Base-by-base conservation (phyloP, 1,140 invertebrate genomes). In the Aradophagus sp. region DNA sequence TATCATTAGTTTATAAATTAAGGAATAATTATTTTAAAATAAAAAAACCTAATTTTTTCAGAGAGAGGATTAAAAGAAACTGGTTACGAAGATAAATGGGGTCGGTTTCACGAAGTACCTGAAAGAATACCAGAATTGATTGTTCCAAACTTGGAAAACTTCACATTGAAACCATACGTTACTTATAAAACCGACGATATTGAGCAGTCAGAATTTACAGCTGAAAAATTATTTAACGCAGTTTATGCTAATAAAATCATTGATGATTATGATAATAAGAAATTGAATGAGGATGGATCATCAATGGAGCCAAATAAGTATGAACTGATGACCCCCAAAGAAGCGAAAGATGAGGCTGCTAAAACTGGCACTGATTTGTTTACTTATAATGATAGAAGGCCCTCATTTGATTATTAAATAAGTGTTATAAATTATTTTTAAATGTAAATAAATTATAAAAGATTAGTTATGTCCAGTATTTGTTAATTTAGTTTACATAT, bases 81-180 rank as follows among this genome's bases (percentile, higher is more conserved):
- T 6, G 93, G 92, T 15, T 89, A 89, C 41, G 7, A 0, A 4
- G 73, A 72, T 8, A 61, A 79, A 2, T 76, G 84, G 1, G 84
- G 89, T 32, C 84, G 86, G 65, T 94, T 89, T 81, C 82, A 91
- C 2, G 67, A 76, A 13, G 81, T 98, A 11, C 91, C 91, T n/a
- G 96, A 98, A 89, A 95, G 93, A 90, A 90, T 97, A 65, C 95
- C 96, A 7, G 93, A 98, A 80, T 77, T 98, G 10, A 90, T 99
- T 61, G 96, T 98, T 11, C 97, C 97, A 1, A 91, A 97, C 80
- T 84, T 99, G 2, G 91, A 88, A 70, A 90, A 65, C 63, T 90
- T 89, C 39, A 81, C 90, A 85, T 85, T 99, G 15, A 97, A 97
- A 83, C 95, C 97, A 0, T 99, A 99, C 79, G 97, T 98, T 0